Base-by-base conservation (phyloP, 2,888 invertebrate species). In the Thalpophila matura region DNA sequence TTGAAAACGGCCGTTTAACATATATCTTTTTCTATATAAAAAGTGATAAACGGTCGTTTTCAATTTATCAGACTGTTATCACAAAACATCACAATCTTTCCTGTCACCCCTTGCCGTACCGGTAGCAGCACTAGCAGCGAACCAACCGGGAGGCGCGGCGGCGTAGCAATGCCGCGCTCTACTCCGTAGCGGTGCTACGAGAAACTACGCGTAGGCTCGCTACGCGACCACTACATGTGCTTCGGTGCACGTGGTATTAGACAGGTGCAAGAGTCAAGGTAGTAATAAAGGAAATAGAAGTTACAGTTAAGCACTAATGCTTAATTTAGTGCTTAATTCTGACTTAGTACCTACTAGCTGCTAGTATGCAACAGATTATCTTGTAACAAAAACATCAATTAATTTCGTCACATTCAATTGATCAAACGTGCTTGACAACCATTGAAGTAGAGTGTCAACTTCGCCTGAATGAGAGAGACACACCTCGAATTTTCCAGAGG, bases 171-270 rank as follows among this genome's bases (percentile, higher is more conserved):
- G 4, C 18, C 12, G 18, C 33, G 61, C n/a, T n/a, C n/a, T n/a
- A n/a, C n/a, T n/a, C 1, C 20, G 46, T 68, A 64, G 37, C 33
- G 14, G 42, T 16, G 60, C 59, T 64, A 65, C 60, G 60, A 59
- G 7, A 12, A 20, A 18, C 35, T 43, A 56, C 43, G 31, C 20
- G n/a, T n/a, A n/a, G n/a, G n/a, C n/a, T n/a, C 4, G 5, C 26
- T n/a, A 7, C 14, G 10, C 16, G 18, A 27, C 7, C 9, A 38
- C 16, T 18, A 6, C 14, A 37, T 35, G 18, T 14, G 18, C 24
- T 18, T 27, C 22, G 0, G n/a, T 12, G 10, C 27, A 22, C 31
- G 14, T 22, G n/a, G n/a, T n/a, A n/a, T n/a, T n/a, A n/a, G n/a
- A n/a, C n/a, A n/a, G n/a, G n/a, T n/a, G n/a, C n/a, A n/a, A n/a